Base-by-base conservation (phyloP, 2,888 invertebrate genomes). In the Caenorhabditis becei region DNA sequence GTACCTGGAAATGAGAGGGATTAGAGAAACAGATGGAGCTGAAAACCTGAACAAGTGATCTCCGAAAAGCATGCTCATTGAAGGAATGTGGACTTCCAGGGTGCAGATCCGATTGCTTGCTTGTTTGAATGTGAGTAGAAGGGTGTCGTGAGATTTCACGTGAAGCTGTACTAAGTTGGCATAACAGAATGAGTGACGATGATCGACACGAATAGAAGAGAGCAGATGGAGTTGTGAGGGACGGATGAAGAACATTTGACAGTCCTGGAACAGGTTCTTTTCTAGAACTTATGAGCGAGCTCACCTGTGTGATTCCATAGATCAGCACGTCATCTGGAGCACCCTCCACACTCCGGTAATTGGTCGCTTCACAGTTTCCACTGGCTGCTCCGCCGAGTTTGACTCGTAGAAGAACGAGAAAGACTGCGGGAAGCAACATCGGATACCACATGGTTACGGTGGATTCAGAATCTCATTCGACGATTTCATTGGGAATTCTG, bases 71-170 rank as follows among this genome's bases (percentile, higher is more conserved):
- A 86, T 85, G 26, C 80, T 74, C 35, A 78, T 18, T 7, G 77
- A 72, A 8, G 89, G 89, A 72, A 89, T 87, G 65, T 88, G 87
- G 8, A 89, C 82, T 41, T 85, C 82, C 32, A 89, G 78, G n/a
- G 85, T 80, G 70, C 89, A 89, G n/a, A 89, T 83, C 23, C 88
- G 80, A 81, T 87, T 85, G 58, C 80, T 78, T 0, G 84, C 83
- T 53, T 85, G 84, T 44, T 83, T 85, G 51, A 83, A 72, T 11
- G 81, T 65, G 7, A 85, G 47, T 1, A 85, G 59, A 5, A 85
- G 44, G 5, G 79, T 77, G 63, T 83, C 81, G 37, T 77, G 70
- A 1, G 83, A 65, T 81, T 82, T 72, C 14, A 85, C 44, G 62
- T 89, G 87, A 4, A 89, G 58, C 49, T 88, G 88, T 10, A 86